These are phyloP conservation scores for Lophius piscatorius DNA, from an alignment of 2,113 vertebrate species.

Conservation along the genomic window DNA sequence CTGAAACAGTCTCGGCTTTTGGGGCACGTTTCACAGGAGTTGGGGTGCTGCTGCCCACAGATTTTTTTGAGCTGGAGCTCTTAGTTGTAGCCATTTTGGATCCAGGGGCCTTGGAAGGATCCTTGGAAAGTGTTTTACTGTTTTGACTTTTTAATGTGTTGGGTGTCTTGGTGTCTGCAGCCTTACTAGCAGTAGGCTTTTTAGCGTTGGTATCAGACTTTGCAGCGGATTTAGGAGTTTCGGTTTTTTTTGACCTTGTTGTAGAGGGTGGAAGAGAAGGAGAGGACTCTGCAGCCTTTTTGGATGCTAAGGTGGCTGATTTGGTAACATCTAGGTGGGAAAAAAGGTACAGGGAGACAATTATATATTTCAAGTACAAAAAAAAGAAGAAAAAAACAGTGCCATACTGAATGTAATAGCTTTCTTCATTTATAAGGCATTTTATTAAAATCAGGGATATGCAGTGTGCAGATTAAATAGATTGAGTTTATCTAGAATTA, in stretches of 20 bases:
- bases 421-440: neutral
- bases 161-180: slow-evolving; percentile 70
- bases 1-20: slow-evolving; percentile 48
- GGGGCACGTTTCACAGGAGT: slow-evolving; percentile 78
- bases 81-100: slow-evolving; percentile 67
- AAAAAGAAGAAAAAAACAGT: too few relatives aligned
- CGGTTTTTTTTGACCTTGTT: slow-evolving; percentile 71
- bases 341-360: slow-evolving; percentile 23
- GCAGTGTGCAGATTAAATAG: neutral
- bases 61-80: slow-evolving; percentile 76
- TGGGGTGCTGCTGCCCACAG: slow-evolving; percentile 78
- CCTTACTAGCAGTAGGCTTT: slow-evolving; percentile 63
- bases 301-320: slow-evolving; percentile 65
- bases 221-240: slow-evolving; percentile 67
- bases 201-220: slow-evolving; percentile 67
- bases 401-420: too few relatives aligned
- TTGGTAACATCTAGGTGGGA: slow-evolving; percentile 74
- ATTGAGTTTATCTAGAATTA: too few relatives aligned
- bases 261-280: slow-evolving; percentile 62
- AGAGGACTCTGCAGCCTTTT: slow-evolving; percentile 71
- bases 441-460: neutral
- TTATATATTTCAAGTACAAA: neutral
- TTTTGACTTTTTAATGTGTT: slow-evolving; percentile 71
- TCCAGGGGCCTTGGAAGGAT: slow-evolving; percentile 50
- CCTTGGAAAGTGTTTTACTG: slow-evolving; percentile 63